Conservation (phyloP, 2,888 invertebrate genomes). For the Iphiclides podalirius region DNA sequence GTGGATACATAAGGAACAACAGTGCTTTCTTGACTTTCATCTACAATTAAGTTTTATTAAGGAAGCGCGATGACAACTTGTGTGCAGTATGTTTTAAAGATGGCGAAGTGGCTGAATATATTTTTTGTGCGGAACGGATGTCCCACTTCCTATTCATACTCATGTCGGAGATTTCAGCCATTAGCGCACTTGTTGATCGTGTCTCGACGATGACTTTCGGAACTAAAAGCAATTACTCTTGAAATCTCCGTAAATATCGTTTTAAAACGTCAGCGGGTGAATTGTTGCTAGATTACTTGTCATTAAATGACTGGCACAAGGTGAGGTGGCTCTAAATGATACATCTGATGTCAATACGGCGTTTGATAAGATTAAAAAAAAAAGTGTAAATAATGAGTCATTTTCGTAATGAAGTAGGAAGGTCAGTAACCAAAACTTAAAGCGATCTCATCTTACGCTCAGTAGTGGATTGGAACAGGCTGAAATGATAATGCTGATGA, state of each 20-base stretch:
- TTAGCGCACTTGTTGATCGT: slow-evolving; percentile 60
- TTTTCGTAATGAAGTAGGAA: too few species aligned
- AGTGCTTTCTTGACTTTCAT: background rate
- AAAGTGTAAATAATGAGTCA: too few species aligned
- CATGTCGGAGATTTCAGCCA: slow-evolving; percentile 56
- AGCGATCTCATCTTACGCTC: too few species aligned
- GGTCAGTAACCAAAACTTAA: too few species aligned
- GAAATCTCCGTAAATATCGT: slow-evolving; percentile 42
- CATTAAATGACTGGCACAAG: slow-evolving; percentile 30
- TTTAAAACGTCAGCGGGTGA: slow-evolving; percentile 39
- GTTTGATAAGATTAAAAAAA: too few species aligned
- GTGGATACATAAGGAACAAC: too few species aligned
- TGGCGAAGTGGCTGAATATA: slow-evolving; percentile 8
- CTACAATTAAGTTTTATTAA: slow-evolving; percentile 7
- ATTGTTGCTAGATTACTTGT: slow-evolving; percentile 28
- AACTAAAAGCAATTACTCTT: slow-evolving; percentile 51
- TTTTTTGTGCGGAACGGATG: slow-evolving; percentile 49
- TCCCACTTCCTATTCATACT: slow-evolving; percentile 44
- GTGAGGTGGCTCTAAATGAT: slow-evolving; percentile 12
- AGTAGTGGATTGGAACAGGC: too few species aligned
- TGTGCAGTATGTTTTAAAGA: slow-evolving; percentile 1
- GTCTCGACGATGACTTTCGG: slow-evolving; percentile 55
- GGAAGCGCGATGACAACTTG: background rate
- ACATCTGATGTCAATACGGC: background rate
- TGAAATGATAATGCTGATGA: too few species aligned